Conservation (phyloP, 2,797 vertebrate genomes). For the Pangasius mekongensis region DNA sequence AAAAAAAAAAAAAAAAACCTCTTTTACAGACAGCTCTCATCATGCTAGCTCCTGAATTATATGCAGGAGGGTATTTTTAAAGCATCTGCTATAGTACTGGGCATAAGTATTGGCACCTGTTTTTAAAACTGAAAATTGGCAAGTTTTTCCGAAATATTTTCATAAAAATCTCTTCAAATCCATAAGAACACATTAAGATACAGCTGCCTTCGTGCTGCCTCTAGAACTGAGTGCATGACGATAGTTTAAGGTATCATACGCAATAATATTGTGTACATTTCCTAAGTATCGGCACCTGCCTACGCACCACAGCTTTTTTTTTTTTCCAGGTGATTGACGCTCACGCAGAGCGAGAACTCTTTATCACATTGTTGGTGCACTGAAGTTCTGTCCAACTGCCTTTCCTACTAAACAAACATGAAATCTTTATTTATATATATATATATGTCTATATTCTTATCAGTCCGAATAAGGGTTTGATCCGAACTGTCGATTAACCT, state of each 20-base stretch:
- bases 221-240: not conserved
- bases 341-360: not conserved
- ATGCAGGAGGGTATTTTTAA: too few species aligned
- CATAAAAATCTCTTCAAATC: not conserved
- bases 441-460: slow-evolving; percentile 48
- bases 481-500: not conserved
- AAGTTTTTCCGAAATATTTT: not conserved
- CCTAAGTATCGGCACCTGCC: slow-evolving; percentile 8
- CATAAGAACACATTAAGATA: not conserved
- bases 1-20: not conserved
- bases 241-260: not conserved
- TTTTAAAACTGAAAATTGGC: too few species aligned
- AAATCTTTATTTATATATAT: slow-evolving; percentile 21
- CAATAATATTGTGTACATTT: not conserved
- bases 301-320: too few species aligned
- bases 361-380: slow-evolving; percentile 47
- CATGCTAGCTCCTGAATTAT: not conserved
- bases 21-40: not conserved
- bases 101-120: slow-evolving; percentile 8
- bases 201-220: not conserved
- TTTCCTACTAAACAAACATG: slow-evolving; percentile 37
- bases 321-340: slow-evolving; percentile 7
- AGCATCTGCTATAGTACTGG: not conserved
- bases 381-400: slow-evolving; percentile 48
- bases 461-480: slow-evolving; percentile 17